Evolutionary conservation across 1,140 invertebrate genomes (phyloP).

Genomic region (Drosophila fuyamai): DNA sequence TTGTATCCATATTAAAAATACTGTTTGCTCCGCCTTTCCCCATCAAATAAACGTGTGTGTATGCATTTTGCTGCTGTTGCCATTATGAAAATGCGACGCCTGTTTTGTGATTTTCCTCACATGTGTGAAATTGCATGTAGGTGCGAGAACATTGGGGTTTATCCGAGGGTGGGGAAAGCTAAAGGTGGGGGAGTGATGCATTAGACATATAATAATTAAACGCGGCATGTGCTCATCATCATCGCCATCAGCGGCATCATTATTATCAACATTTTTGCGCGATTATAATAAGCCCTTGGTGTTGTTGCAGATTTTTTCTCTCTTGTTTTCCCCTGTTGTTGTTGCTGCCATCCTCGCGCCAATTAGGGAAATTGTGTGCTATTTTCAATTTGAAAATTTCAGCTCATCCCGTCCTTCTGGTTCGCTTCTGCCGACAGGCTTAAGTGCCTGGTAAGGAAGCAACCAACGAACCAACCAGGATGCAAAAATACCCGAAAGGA

Average conservation of each 20-base stretch:
- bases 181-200: slow-evolving; percentile 31
- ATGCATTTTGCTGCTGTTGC: slow-evolving; percentile 22
- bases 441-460: slow-evolving; percentile 56
- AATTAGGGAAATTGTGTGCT: slow-evolving; percentile 85
- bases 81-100: slow-evolving; percentile 70
- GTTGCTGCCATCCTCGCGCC: slow-evolving; percentile 52
- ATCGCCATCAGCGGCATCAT: slow-evolving; percentile 58
- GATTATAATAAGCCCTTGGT: slow-evolving; percentile 59
- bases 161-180: slow-evolving; percentile 10
- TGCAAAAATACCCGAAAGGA: slow-evolving; percentile 26
- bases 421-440: slow-evolving; percentile 44
- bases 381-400: slow-evolving; percentile 79
- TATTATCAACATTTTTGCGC: slow-evolving; percentile 59
- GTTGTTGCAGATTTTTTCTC: slow-evolving; percentile 15
- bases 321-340: background rate
- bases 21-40: slow-evolving; percentile 25
- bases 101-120: slow-evolving; percentile 54
- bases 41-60: background rate
- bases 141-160: slow-evolving; percentile 36
- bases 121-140: slow-evolving; percentile 70
- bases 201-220: slow-evolving; percentile 72
- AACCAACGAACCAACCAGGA: slow-evolving; percentile 26
- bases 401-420: slow-evolving; percentile 50
- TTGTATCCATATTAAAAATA: slow-evolving; percentile 74
- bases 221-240: slow-evolving; percentile 67